Evolutionary conservation across 2,888 invertebrate genomes (phyloP), one percentile per base, ranked within the genome.

Genomic region (Philonicus albiceps): DNA sequence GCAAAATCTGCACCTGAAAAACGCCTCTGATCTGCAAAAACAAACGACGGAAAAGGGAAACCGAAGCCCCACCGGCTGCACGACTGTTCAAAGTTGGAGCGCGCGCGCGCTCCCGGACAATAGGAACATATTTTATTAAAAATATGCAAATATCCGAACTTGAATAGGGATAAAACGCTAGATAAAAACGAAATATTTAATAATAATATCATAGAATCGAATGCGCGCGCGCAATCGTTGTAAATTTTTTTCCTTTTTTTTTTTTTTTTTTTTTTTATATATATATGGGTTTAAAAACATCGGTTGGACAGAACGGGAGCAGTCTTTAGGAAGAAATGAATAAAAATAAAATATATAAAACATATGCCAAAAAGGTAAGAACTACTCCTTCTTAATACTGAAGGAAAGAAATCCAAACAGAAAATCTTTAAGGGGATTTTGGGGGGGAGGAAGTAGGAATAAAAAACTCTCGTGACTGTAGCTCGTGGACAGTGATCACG

Each of bases 161-260:
- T 74, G 74, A 74, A 74, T 74, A 27, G 74, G 37, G 37, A 74
- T 37, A 37, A 74, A 34, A 34, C 5, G 34, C 74, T 74, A 74
- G 74, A 74, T 74, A 74, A 74, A 74, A 74, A 74, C 74, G 19
- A 74, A 74, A 74, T 74, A 74, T 74, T 64, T 74, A 74, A 74
- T 74, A 74, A 74, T 74, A 74, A 74, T 74, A 74, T 74, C 74
- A 27, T 64, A 43, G 27, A 8, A 22, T 11, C 6, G 49, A 64
- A 7, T 64, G 64, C 22, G 64, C 7, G 22, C 64, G 27, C 2
- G 22, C 27, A 11, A 31, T 40, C 40, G 40, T 40, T 40, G n/a
- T n/a, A n/a, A n/a, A n/a, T 31, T 40, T 40, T 4, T 11, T 7
- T 40, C 8, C 5, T 31, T 31, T 31, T 31, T 31, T 31, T 31